Conservation (phyloP, 2,797 vertebrate genomes). For the Argya squamiceps region DNA sequence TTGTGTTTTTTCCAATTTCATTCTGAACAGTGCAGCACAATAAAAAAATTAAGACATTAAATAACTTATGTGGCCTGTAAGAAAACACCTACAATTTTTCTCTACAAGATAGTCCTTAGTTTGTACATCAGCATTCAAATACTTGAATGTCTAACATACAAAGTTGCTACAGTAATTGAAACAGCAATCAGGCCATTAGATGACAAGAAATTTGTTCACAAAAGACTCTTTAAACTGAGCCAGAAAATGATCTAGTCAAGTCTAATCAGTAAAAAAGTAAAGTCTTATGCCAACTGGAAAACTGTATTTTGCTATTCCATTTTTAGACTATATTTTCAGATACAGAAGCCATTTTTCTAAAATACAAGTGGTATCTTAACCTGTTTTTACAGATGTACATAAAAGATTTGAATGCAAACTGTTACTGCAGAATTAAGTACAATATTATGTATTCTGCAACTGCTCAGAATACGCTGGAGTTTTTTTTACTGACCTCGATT, state of each 20-base stretch:
- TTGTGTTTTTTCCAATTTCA: not conserved
- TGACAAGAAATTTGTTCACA: not conserved
- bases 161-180: not conserved
- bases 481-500: constrained; percentile 87
- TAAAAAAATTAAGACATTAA: not conserved
- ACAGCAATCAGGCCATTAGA: not conserved
- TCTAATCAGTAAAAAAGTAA: not conserved
- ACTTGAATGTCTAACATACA: not conserved
- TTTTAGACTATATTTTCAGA: not conserved
- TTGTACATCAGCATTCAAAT: not conserved
- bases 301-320: not conserved
- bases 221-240: not conserved
- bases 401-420: not conserved
- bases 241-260: not conserved
- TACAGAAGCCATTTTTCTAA: not conserved
- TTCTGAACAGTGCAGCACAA: not conserved
- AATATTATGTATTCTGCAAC: not conserved
- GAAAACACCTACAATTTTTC: not conserved
- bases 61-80: not conserved
- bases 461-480: not conserved
- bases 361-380: not conserved
- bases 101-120: not conserved
- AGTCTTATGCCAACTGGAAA: not conserved
- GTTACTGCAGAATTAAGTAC: not conserved
- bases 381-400: not conserved